Percentiles rank a stretch among this genome's conserved stretches.
These are phyloP conservation scores for Hyles vespertilio DNA, from an alignment of 1,140 invertebrate genomes.

Conservation along the genomic window DNA sequence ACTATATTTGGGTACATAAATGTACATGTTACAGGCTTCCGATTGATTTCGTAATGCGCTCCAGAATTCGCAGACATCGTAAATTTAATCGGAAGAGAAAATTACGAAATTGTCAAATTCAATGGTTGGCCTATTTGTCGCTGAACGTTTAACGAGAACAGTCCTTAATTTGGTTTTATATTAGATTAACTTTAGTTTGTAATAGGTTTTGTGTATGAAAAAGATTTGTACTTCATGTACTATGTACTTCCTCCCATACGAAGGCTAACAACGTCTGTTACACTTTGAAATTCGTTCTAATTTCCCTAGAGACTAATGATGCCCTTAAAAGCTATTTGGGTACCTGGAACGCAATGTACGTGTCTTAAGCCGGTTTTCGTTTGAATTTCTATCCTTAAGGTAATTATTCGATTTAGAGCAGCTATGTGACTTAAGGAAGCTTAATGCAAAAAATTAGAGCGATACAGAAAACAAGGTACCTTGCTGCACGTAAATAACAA, in stretches of 20 bases:
- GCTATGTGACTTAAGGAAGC: neutral
- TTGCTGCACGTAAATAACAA: no score
- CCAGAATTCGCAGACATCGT: neutral
- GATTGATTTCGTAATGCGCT: neutral
- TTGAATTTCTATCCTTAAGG: slow-evolving; percentile 20
- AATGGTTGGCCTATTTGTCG: neutral
- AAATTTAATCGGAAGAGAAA: neutral
- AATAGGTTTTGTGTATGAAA: no score
- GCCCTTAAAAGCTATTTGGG: slow-evolving; percentile 50
- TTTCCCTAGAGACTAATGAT: slow-evolving; percentile 61
- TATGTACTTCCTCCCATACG: slow-evolving; percentile 7
- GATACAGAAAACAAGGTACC: no score
- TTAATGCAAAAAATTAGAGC: no score
- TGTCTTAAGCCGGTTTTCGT: slow-evolving; percentile 21
- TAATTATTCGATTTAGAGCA: slow-evolving; percentile 18
- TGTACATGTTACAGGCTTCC: no score
- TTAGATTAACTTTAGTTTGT: no score
- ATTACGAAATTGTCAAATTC: neutral
- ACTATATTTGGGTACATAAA: no score
- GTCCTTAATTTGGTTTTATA: no score
- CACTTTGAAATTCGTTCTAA: slow-evolving; percentile 52
- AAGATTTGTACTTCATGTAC: no score
- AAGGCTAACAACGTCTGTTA: slow-evolving; percentile 15
- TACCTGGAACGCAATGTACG: slow-evolving; percentile 27
- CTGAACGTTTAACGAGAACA: neutral